Conservation (phyloP, 1,140 invertebrate species). For the Drosophila guanche region DNA sequence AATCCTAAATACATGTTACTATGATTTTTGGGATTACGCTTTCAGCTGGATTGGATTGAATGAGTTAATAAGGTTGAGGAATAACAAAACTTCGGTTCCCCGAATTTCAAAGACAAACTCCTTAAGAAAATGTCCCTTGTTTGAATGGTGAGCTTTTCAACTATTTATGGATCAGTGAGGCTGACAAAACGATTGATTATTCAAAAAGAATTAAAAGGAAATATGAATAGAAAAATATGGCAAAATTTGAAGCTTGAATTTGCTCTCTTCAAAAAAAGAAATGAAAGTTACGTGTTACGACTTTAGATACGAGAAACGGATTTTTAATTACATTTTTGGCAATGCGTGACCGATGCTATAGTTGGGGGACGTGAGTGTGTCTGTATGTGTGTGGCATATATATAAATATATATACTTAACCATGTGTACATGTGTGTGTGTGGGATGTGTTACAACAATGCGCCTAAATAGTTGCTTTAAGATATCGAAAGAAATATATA, state of each 20-base stretch:
- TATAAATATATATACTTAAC: conserved; percentile 17
- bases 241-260: conserved; percentile 36
- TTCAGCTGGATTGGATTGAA: conserved; percentile 26
- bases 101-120: conserved; percentile 34
- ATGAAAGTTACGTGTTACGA: conserved; percentile 40
- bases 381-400: conserved; percentile 40
- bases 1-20: conserved; percentile 35
- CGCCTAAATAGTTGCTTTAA: conserved; percentile 60
- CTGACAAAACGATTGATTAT: conserved; percentile 51
- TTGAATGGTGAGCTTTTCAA: conserved; percentile 9
- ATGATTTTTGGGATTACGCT: conserved; percentile 13
- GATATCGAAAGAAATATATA: conserved; percentile 59
- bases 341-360: conserved; percentile 80
- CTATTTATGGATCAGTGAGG: conserved; percentile 41
- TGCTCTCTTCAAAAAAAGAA: conserved; percentile 47
- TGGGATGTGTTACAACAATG: conserved; percentile 65
- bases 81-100: conserved; percentile 45
- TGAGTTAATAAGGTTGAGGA: conserved; percentile 20
- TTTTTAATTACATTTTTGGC: conserved; percentile 41
- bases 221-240: conserved; percentile 42
- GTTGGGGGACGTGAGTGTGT: conserved; percentile 17
- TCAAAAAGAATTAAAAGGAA: conserved; percentile 28
- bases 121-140: background rate
- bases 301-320: conserved; percentile 23
- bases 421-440: conserved; percentile 31